Conservation (phyloP, 2,797 vertebrate genomes). For the Mormyrus proboscirostris region DNA sequence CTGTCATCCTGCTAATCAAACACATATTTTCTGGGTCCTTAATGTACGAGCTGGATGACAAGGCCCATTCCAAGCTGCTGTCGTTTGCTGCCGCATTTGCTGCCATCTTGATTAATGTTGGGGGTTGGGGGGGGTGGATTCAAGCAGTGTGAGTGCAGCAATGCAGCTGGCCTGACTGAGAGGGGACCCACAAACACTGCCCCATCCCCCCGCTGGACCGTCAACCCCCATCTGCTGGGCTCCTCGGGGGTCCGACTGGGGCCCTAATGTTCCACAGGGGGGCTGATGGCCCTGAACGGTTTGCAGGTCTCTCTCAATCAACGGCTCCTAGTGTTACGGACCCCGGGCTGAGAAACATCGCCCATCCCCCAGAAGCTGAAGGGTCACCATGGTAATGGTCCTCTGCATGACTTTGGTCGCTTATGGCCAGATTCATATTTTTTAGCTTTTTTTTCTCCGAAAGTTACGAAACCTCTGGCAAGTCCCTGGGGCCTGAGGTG, state of each 20-base stretch:
- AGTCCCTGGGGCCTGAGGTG: background rate
- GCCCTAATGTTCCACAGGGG: background rate
- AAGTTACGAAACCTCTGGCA: background rate
- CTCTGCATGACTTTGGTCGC: background rate
- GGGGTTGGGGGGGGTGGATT: conserved; percentile 9
- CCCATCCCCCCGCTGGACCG: background rate
- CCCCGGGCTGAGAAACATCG: background rate
- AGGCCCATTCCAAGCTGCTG: conserved; percentile 46
- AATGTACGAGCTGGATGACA: conserved; percentile 59
- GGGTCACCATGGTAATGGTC: background rate
- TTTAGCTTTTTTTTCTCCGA: background rate
- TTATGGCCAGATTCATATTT: background rate
- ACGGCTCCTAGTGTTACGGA: background rate
- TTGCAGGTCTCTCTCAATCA: background rate
- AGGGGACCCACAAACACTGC: background rate
- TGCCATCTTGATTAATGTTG: conserved; percentile 54
- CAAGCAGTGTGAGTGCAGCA: conserved; percentile 40
- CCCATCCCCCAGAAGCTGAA: background rate
- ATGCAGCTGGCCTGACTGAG: conserved; percentile 32
- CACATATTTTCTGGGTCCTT: conserved; percentile 49
- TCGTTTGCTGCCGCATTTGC: conserved; percentile 34
- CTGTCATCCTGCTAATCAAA: conserved; percentile 57
- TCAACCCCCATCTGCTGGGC: background rate
- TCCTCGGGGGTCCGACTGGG: background rate
- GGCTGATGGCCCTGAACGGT: background rate